Percentiles rank a stretch among this genome's conserved stretches.
These are phyloP conservation scores for Donacobius atricapilla DNA, from an alignment of 2,113 vertebrate genomes.

Conservation along the genomic window DNA sequence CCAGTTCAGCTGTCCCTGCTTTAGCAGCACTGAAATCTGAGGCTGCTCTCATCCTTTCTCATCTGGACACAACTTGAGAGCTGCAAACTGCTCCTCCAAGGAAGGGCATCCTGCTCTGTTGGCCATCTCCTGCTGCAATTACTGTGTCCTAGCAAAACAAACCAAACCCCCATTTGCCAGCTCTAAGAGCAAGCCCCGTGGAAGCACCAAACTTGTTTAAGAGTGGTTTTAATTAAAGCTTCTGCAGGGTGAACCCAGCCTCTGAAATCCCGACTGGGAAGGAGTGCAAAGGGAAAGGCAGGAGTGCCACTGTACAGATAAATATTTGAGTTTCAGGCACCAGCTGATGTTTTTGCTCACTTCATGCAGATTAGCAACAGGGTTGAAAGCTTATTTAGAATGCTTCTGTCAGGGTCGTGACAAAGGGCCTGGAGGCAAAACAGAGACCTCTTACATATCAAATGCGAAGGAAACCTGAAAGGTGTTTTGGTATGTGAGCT, in stretches of 20 bases:
- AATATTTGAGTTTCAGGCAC: conserved; percentile 38
- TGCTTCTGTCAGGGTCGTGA: background rate
- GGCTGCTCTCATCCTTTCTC: rapidly evolving
- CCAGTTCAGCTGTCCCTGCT: background rate
- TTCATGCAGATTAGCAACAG: background rate
- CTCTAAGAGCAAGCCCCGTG: background rate
- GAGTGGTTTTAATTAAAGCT: background rate
- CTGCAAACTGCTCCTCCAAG: too few species aligned
- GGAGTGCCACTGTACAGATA: background rate
- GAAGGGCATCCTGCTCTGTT: too few species aligned
- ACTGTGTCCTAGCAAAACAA: background rate
- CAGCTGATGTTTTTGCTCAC: background rate
- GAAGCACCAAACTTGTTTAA: background rate
- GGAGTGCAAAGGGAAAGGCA: background rate
- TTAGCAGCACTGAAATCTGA: background rate
- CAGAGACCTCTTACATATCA: background rate
- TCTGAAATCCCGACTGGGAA: background rate
- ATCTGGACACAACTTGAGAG: rapidly evolving
- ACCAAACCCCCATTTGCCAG: background rate
- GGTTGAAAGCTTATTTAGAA: background rate
- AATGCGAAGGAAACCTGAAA: background rate
- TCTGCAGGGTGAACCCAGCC: rapidly evolving
- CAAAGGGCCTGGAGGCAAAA: background rate
- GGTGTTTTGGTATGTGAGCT: background rate
- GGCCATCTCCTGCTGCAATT: background rate